Evolutionary conservation across 2,888 invertebrate genomes (phyloP).

Genomic region (Pachymerium ferrugineum): DNA sequence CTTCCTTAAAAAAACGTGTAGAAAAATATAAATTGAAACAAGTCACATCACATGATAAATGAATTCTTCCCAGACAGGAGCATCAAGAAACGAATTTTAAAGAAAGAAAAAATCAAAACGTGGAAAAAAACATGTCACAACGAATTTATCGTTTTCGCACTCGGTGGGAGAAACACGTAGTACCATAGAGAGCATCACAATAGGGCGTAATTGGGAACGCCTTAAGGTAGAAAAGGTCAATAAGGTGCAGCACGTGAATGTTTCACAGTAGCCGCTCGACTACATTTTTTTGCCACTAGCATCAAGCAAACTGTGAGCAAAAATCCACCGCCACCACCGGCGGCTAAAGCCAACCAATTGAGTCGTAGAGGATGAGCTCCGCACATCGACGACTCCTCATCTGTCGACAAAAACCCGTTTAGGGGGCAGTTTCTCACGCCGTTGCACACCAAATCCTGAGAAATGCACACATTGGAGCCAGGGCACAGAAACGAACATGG

Average conservation of each 20-base stretch:
- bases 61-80: neutral
- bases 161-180: neutral
- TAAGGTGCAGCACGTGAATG: neutral
- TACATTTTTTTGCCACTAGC: neutral
- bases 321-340: constrained; percentile 58
- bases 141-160: neutral
- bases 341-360: constrained; percentile 59
- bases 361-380: constrained; percentile 44
- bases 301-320: constrained; percentile 55
- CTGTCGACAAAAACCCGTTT: constrained; percentile 23
- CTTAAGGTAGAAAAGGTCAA: neutral
- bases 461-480: constrained; percentile 72
- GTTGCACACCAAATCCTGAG: constrained; percentile 75
- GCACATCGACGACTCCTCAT: constrained; percentile 39
- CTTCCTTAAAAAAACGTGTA: neutral
- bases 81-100: neutral
- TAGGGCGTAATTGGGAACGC: constrained; percentile 1
- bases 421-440: constrained; percentile 55
- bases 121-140: neutral
- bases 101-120: neutral
- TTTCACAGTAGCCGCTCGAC: neutral
- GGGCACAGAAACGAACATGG: constrained; percentile 84
- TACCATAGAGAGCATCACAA: neutral
- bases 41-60: neutral
- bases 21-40: constrained; percentile 16